These are phyloP conservation scores for Yponomeuta cagnagella DNA, from an alignment of 2,888 invertebrate genomes.

Conservation along the genomic window DNA sequence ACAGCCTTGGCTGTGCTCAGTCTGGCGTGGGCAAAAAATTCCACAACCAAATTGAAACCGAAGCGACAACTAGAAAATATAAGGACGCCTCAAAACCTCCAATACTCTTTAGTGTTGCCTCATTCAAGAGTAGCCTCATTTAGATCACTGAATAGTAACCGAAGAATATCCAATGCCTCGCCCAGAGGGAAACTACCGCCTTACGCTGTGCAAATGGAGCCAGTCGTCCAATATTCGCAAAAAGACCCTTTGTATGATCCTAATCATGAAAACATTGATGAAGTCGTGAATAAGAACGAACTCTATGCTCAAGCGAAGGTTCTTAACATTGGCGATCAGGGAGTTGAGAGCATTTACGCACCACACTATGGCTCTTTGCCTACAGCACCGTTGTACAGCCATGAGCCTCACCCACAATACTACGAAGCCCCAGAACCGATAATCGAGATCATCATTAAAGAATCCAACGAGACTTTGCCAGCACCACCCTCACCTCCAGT, in stretches of 20 bases:
- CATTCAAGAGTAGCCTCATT: constrained; percentile 73
- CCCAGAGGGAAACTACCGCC: constrained; percentile 76
- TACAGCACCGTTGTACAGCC: constrained; percentile 67
- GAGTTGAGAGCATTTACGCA: constrained; percentile 62
- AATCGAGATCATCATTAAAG: constrained; percentile 93
- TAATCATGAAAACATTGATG: constrained; percentile 63
- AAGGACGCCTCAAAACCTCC: constrained; percentile 75
- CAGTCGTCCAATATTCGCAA: constrained; percentile 86
- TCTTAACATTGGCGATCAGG: constrained; percentile 60
- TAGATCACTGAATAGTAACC: constrained; percentile 65
- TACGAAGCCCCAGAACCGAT: constrained; percentile 91
- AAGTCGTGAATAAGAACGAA: constrained; percentile 60
- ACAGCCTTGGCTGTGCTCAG: constrained; percentile 74
- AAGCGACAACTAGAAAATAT: constrained; percentile 71
- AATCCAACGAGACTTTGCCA: constrained; percentile 88
- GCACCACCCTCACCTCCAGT: constrained; percentile 76
- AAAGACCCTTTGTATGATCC: constrained; percentile 85
- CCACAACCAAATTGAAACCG: constrained; percentile 69
- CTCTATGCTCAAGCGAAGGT: constrained; percentile 69
- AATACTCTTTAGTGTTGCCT: constrained; percentile 76
- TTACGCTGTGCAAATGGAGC: constrained; percentile 88
- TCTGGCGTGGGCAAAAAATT: constrained; percentile 64
- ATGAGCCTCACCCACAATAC: constrained; percentile 70
- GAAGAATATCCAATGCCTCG: constrained; percentile 70
- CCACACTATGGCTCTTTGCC: constrained; percentile 62